phyloP scores from a whole-genome alignment of 2,113 vertebrate species.

The Circaetus gallicus region DNA sequence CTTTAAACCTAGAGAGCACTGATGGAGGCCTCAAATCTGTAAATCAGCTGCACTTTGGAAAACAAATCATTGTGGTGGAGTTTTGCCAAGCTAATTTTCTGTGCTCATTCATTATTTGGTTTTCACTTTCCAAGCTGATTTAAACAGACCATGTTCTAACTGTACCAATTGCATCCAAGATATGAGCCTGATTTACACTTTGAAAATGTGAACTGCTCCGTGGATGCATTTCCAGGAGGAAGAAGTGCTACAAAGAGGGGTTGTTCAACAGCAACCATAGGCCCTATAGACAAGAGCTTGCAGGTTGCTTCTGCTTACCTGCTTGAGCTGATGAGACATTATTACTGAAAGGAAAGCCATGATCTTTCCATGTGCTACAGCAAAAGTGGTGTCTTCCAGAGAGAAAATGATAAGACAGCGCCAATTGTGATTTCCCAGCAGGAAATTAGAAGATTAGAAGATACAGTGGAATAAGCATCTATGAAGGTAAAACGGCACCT shows the following conservation, averaged over 20 bases:
- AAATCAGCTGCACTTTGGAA: slow-evolving; percentile 38
- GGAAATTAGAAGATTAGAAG: not conserved
- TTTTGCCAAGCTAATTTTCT: slow-evolving; percentile 40
- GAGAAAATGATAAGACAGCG: not conserved
- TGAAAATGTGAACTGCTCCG: not conserved
- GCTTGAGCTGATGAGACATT: not conserved
- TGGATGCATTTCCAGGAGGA: not conserved
- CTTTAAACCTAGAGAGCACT: slow-evolving; percentile 14
- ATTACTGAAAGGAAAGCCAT: not conserved
- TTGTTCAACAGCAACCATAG: fast-evolving
- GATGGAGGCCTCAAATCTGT: slow-evolving; percentile 6
- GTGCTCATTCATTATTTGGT: slow-evolving; percentile 43
- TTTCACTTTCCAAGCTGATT: slow-evolving; percentile 55
- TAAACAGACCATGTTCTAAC: not conserved
- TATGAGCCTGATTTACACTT: slow-evolving; percentile 26
- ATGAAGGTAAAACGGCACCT: not conserved
- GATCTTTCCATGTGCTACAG: not conserved
- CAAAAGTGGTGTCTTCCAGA: not conserved
- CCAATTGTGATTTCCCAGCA: not conserved
- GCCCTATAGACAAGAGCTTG: not conserved
- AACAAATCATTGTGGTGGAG: slow-evolving; percentile 27
- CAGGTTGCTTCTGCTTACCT: not conserved
- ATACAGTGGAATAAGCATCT: not conserved
- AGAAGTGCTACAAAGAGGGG: not conserved
- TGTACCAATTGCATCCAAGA: slow-evolving; percentile 17